These are phyloP conservation scores for Remorina albescens DNA, from an alignment of 2,797 vertebrate genomes.

Conservation along the genomic window DNA sequence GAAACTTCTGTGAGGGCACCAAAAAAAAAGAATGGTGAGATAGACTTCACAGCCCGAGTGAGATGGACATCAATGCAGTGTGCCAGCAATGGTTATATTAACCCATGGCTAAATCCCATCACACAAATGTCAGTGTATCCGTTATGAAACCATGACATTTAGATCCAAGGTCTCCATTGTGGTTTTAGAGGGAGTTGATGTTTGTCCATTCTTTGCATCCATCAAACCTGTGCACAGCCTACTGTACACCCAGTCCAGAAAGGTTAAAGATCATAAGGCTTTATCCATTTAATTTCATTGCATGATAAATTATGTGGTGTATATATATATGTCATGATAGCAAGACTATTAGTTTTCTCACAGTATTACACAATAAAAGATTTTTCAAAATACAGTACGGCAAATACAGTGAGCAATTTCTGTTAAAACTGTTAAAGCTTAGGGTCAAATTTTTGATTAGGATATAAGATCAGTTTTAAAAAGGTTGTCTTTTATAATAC, in stretches of 20 bases:
- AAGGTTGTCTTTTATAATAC: neutral
- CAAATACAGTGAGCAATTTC: neutral
- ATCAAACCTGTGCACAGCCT: conserved; percentile 69
- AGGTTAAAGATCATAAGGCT: conserved; percentile 72
- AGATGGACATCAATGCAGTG: conserved; percentile 83
- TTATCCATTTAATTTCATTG: conserved; percentile 53
- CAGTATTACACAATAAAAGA: neutral
- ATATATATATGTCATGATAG: neutral
- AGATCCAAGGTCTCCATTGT: conserved; percentile 86
- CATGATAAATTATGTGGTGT: conserved; percentile 46
- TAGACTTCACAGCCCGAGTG: conserved; percentile 82
- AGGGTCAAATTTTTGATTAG: neutral
- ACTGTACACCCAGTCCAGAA: conserved; percentile 67
- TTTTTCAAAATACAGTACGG: no score
- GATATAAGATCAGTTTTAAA: no score
- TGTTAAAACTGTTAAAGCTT: neutral
- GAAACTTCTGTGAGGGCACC: conserved; percentile 75
- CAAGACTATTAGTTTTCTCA: neutral
- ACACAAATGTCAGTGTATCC: conserved; percentile 89
- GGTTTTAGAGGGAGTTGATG: conserved; percentile 83
- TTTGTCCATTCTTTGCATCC: conserved; percentile 82
- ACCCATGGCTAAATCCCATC: conserved; percentile 88
- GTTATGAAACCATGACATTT: conserved; percentile 90
- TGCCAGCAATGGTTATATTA: conserved; percentile 83
- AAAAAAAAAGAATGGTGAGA: conserved; percentile 67